Evolutionary conservation across 2,113 vertebrate genomes (phyloP).

Genomic region (Aix galericulata): DNA sequence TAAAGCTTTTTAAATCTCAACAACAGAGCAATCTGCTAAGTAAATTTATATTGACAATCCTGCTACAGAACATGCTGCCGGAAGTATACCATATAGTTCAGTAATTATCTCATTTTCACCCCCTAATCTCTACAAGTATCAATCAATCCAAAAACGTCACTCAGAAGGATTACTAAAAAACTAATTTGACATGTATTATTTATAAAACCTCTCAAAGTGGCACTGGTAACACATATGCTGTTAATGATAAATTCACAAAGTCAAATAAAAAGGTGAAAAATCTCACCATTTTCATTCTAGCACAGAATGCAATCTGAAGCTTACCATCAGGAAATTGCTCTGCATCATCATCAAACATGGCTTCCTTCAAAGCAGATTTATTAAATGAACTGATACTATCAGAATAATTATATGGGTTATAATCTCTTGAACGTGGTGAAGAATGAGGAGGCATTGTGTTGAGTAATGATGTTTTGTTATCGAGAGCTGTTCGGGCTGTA

Average conservation of each 20-base stretch:
- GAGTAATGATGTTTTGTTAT: conserved; percentile 93
- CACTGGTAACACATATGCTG: background rate
- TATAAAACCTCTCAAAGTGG: background rate
- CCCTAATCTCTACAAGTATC: background rate
- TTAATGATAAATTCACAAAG: background rate
- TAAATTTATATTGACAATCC: background rate
- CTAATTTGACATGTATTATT: background rate
- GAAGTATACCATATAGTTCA: background rate
- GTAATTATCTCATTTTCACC: background rate
- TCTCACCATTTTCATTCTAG: background rate
- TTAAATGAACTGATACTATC: conserved; percentile 85
- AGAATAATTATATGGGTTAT: conserved; percentile 89
- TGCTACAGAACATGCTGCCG: background rate
- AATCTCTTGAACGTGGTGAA: conserved; percentile 87
- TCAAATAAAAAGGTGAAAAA: background rate
- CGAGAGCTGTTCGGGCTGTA: conserved; percentile 86
- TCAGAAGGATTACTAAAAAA: background rate
- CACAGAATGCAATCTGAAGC: background rate
- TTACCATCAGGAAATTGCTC: conserved; percentile 89
- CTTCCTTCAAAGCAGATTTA: conserved; percentile 89
- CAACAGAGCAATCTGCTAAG: background rate
- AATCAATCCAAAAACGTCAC: background rate
- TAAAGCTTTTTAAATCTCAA: background rate
- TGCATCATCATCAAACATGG: conserved; percentile 86
- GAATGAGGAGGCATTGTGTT: conserved; percentile 90